These are phyloP conservation scores for Scaeva pyrastri DNA, from an alignment of 2,888 invertebrate genomes.

Conservation along the genomic window DNA sequence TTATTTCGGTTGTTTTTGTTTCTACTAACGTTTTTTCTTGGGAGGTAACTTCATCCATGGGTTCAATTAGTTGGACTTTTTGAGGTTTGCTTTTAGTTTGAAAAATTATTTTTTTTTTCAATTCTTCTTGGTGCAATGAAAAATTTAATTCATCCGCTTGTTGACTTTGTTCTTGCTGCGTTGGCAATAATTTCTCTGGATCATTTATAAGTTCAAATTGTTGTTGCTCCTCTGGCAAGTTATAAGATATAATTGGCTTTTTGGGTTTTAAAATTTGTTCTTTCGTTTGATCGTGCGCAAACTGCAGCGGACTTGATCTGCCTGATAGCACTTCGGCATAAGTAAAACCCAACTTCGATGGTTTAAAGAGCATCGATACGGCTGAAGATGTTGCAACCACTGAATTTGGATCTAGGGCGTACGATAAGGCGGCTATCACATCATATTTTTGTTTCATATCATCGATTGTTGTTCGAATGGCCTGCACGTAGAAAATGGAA, in stretches of 20 bases:
- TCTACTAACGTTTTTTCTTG: slow-evolving; percentile 39
- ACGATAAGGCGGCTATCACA: slow-evolving; percentile 89
- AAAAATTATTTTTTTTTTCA: not conserved
- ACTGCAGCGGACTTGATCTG: slow-evolving; percentile 83
- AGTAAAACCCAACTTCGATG: slow-evolving; percentile 83
- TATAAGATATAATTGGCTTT: slow-evolving; percentile 69
- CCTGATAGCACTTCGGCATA: slow-evolving; percentile 91
- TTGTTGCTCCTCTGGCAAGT: slow-evolving; percentile 50
- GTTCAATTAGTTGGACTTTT: not conserved
- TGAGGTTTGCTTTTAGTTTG: not conserved
- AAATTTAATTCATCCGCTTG: slow-evolving; percentile 29
- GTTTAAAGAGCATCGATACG: slow-evolving; percentile 84
- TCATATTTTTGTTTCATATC: slow-evolving; percentile 89
- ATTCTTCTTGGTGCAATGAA: slow-evolving; percentile 6
- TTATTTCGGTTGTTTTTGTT: slow-evolving; percentile 30
- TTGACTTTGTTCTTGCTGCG: slow-evolving; percentile 37
- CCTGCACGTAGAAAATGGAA: slow-evolving; percentile 81
- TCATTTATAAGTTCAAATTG: slow-evolving; percentile 65
- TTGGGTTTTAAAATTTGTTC: slow-evolving; percentile 75
- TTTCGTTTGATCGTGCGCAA: slow-evolving; percentile 76
- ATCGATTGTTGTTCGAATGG: slow-evolving; percentile 86
- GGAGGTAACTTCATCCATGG: slow-evolving; percentile 35
- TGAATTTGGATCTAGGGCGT: slow-evolving; percentile 90
- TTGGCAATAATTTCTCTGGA: slow-evolving; percentile 25
- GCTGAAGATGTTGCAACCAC: slow-evolving; percentile 85